These are phyloP conservation scores for Bimastos eiseni DNA, from an alignment of 2,888 invertebrate species.

Conservation along the genomic window DNA sequence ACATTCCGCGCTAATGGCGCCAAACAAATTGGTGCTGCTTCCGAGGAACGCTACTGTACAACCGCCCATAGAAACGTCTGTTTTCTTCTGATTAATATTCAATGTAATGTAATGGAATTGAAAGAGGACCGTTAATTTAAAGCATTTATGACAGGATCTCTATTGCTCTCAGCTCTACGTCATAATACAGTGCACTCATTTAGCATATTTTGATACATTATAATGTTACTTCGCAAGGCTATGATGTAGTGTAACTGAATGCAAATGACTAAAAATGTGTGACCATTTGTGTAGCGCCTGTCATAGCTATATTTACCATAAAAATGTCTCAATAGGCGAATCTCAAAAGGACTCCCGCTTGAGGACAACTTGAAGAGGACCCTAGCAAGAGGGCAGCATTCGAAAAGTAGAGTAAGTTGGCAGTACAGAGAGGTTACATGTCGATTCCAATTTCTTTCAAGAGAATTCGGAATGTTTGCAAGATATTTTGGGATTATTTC, in stretches of 20 bases:
- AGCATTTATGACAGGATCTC: not conserved
- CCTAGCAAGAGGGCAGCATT: no score
- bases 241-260: not conserved
- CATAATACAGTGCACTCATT: not conserved
- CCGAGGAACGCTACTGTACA: not conserved
- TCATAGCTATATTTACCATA: no score
- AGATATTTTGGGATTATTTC: no score
- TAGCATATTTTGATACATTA: not conserved
- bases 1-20: not conserved
- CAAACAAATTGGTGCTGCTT: not conserved
- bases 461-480: no score
- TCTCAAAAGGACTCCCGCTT: no score
- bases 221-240: no score
- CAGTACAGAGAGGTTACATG: no score
- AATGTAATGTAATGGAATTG: not conserved
- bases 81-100: not conserved
- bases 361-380: no score
- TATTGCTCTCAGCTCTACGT: not conserved
- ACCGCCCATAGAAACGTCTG: not conserved
- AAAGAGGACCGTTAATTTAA: not conserved
- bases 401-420: no score
- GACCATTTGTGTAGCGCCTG: not conserved
- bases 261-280: not conserved
- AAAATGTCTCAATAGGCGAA: no score
- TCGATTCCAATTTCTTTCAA: no score